Evolutionary conservation across 2,888 invertebrate species (phyloP), one percentile per base, ranked within the genome.

Genomic region (Tyria jacobaeae): DNA sequence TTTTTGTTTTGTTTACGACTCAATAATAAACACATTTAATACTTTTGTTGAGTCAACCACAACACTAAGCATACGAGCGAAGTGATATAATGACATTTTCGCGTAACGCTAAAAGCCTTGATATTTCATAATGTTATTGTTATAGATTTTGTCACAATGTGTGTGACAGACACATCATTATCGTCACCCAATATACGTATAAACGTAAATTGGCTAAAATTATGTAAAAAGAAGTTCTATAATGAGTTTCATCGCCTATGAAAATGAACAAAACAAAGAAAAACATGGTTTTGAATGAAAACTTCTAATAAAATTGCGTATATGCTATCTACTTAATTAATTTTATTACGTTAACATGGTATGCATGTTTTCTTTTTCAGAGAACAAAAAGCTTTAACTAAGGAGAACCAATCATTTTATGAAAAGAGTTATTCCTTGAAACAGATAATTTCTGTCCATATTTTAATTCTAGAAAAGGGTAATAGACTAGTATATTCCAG

Each of bases 81-180:
- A 60, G 66, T 70, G 62, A 63, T 60, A 58, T 63, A 73, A 71
- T 67, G 64, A 68, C 57, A 73, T 75, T 73, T 75, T 71, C 65
- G 58, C 64, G 64, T 66, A 61, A 77, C 71, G 69, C 59, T 76
- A 77, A 76, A 77, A 76, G 75, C 75, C 73, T 76, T 73, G 76
- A 69, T 75, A 73, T 76, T 73, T 77, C 69, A 71, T 73, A 54
- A 66, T 53, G 59, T 71, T 73, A 64, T 70, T 71, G 63, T 67
- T 67, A 64, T 62, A 61, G 65, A 74, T 76, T 66, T 76, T 68
- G 49, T 57, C 64, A 54, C 52, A 59, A 27, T 37, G 37, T 47
- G 15, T 25, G 52, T 35, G 27, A 41, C 17, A 59, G 47, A 60
- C 48, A 60, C 53, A 51, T 62, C 57, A 62, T 27, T 56, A 24